These are phyloP conservation scores for Epinotia ramella DNA, from an alignment of 2,888 invertebrate genomes.

Conservation along the genomic window DNA sequence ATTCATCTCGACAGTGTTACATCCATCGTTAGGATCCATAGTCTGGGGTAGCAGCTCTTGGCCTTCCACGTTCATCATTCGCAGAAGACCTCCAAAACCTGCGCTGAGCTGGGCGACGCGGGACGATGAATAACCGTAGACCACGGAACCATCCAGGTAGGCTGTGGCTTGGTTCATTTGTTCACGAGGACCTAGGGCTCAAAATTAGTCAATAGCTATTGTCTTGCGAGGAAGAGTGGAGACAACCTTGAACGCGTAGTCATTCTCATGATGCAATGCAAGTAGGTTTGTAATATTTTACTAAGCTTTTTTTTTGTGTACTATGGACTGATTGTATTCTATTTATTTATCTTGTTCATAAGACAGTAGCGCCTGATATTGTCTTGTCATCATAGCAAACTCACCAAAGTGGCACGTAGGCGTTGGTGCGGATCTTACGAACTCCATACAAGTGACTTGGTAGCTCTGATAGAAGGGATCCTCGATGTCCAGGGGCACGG, in stretches of 20 bases:
- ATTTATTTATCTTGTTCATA: too few species aligned
- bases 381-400: slow-evolving; percentile 39
- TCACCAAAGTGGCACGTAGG: slow-evolving; percentile 90
- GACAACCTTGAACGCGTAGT: too few species aligned
- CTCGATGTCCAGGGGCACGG: slow-evolving; percentile 87
- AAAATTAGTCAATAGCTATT: too few species aligned
- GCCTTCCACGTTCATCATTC: slow-evolving; percentile 88
- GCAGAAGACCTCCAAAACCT: slow-evolving; percentile 85
- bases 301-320: too few species aligned
- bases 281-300: too few species aligned
- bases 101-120: slow-evolving; percentile 81
- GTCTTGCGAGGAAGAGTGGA: too few species aligned
- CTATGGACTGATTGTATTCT: too few species aligned
- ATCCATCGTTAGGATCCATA: slow-evolving; percentile 89
- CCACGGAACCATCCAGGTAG: slow-evolving; percentile 93
- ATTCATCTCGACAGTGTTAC: slow-evolving; percentile 89
- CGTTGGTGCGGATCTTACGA: slow-evolving; percentile 92
- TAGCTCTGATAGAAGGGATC: slow-evolving; percentile 89
- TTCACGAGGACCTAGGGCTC: slow-evolving; percentile 88
- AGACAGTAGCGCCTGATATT: not conserved
- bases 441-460: slow-evolving; percentile 93
- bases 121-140: slow-evolving; percentile 89
- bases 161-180: slow-evolving; percentile 94
- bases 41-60: slow-evolving; percentile 89
- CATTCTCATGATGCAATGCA: too few species aligned